Conservation (phyloP, 2,888 invertebrate species). For the Cabera pusaria region DNA sequence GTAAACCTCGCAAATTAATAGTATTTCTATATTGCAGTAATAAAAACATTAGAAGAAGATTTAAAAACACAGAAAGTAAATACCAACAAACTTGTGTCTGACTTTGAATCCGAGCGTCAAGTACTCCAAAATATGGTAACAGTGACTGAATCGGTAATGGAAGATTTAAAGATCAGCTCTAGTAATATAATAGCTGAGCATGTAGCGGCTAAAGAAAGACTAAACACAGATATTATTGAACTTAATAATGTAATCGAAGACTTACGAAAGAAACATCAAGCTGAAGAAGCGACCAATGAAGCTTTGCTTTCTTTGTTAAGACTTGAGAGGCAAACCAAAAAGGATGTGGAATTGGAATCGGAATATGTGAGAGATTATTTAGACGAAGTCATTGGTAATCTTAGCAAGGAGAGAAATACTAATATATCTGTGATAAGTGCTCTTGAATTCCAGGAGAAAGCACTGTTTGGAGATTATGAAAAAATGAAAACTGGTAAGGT, state of each 20-base stretch:
- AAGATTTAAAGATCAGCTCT: constrained; percentile 46
- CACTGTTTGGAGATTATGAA: constrained; percentile 29
- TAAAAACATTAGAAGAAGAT: constrained; percentile 46
- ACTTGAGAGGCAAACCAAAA: constrained; percentile 32
- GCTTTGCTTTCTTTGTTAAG: constrained; percentile 29
- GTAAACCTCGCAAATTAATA: too few relatives aligned
- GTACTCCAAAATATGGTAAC: constrained; percentile 62
- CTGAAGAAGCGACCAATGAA: constrained; percentile 39
- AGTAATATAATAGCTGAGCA: constrained; percentile 9
- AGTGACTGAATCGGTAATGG: constrained; percentile 64
- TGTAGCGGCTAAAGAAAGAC: constrained; percentile 26
- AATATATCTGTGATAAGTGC: constrained; percentile 26
- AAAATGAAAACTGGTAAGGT: constrained; percentile 45
- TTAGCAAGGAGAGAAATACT: constrained; percentile 28
- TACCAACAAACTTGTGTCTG: constrained; percentile 51
- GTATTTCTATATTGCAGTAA: constrained; percentile 16
- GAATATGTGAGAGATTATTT: constrained; percentile 27
- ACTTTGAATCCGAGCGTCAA: constrained; percentile 60
- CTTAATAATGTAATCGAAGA: constrained; percentile 29
- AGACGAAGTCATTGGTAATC: constrained; percentile 30
- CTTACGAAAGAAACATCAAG: constrained; percentile 35
- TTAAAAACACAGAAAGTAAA: constrained; percentile 48
- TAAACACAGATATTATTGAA: constrained; percentile 41
- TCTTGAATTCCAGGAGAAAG: constrained; percentile 36
- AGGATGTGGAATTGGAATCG: constrained; percentile 30